A percentile compares a stretch with the other conserved stretches of the same genome.
These are phyloP conservation scores for Drosophila niveifrons DNA, from an alignment of 2,888 invertebrate species.

Conservation along the genomic window DNA sequence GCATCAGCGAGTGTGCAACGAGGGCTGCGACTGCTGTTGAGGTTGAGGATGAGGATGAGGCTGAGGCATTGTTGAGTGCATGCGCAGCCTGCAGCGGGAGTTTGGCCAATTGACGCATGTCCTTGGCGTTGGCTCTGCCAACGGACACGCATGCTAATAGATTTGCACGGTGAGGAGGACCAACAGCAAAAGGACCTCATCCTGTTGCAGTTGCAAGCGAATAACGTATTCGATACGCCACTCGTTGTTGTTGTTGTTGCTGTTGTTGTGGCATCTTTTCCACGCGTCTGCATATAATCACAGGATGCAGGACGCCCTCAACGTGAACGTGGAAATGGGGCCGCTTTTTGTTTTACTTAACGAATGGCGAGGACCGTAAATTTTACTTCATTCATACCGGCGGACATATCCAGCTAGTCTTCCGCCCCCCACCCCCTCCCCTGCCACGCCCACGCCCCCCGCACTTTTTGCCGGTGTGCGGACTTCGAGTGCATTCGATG, in stretches of 20 bases:
- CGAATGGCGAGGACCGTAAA: slow-evolving; percentile 70
- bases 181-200: background rate
- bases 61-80: slow-evolving; percentile 45
- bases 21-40: slow-evolving; percentile 4
- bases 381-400: slow-evolving; percentile 72
- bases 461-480: slow-evolving; percentile 42
- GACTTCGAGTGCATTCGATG: slow-evolving; percentile 75
- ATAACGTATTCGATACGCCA: slow-evolving; percentile 46
- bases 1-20: slow-evolving; percentile 37
- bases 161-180: slow-evolving; percentile 52
- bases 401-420: slow-evolving; percentile 34
- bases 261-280: slow-evolving; percentile 48
- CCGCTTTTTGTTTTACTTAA: slow-evolving; percentile 63
- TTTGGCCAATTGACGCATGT: slow-evolving; percentile 53
- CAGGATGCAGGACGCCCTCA: slow-evolving; percentile 30
- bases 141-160: slow-evolving; percentile 64
- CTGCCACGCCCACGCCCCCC: background rate
- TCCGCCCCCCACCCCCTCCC: background rate
- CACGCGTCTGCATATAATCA: slow-evolving; percentile 69
- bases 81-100: slow-evolving; percentile 45
- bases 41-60: slow-evolving; percentile 19
- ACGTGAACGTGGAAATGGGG: slow-evolving; percentile 10
- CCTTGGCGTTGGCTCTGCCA: slow-evolving; percentile 23
- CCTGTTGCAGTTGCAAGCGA: slow-evolving; percentile 24
- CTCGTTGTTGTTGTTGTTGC: background rate